A percentile compares a stretch with the other conserved stretches of the same genome.
Conservation (phyloP, 1,140 invertebrate genomes). For the Drosophila bocqueti region DNA sequence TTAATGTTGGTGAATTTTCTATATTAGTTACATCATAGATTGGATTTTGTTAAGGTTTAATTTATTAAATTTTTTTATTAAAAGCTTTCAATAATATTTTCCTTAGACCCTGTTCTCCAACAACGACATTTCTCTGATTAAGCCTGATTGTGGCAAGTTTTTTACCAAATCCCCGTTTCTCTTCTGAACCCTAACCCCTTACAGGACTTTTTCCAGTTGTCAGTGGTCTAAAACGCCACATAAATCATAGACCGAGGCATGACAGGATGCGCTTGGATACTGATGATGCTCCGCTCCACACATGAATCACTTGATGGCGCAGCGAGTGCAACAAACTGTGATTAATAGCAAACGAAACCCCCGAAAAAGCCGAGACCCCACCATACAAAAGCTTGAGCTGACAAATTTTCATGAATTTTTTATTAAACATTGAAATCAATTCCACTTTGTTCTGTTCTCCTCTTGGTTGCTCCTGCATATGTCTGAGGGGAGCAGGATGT, state of each 20-base stretch:
- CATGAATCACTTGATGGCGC: conserved; percentile 80
- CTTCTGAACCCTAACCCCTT: not conserved
- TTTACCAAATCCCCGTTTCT: not conserved
- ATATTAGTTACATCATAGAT: not conserved
- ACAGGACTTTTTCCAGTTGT: conserved; percentile 48
- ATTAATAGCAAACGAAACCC: conserved; percentile 70
- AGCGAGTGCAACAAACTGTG: conserved; percentile 83
- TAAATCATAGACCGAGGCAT: conserved; percentile 74
- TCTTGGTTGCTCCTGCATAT: conserved; percentile 48
- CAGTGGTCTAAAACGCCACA: conserved; percentile 70
- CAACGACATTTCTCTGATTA: conserved; percentile 46
- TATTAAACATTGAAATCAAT: conserved; percentile 84
- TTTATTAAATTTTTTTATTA: not conserved
- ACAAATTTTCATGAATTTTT: conserved; percentile 84
- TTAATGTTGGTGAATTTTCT: not conserved
- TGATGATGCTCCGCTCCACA: conserved; percentile 57
- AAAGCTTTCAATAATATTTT: too few relatives aligned
- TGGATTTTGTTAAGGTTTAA: not conserved
- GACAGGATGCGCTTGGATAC: conserved; percentile 70
- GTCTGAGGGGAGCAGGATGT: conserved; percentile 36
- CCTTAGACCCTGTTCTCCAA: not conserved
- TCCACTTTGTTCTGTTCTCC: conserved; percentile 61
- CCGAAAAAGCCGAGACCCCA: not conserved
- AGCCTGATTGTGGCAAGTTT: conserved; percentile 49
- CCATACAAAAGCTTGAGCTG: conserved; percentile 57